Percentiles rank a stretch among this genome's conserved stretches.
Conservation (phyloP, 2,888 invertebrate genomes). For the Plagodis dolabraria region DNA sequence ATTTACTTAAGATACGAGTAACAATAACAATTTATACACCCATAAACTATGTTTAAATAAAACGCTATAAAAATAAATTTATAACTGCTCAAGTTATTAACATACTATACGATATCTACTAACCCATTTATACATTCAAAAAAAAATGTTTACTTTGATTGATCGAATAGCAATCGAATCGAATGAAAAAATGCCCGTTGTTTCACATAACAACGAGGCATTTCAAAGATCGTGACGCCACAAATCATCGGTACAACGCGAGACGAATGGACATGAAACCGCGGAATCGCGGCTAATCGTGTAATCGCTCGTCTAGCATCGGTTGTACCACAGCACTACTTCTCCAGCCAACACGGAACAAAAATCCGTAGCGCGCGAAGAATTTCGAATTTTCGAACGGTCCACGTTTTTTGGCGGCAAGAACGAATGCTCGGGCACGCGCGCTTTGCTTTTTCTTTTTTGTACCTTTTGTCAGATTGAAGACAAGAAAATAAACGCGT, state of each 20-base stretch:
- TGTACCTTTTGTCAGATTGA: conserved; percentile 46
- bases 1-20: too few relatives aligned
- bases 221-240: conserved; percentile 63
- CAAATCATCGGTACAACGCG: conserved; percentile 66
- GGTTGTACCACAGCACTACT: conserved; percentile 41
- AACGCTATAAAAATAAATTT: too few relatives aligned
- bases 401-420: conserved; percentile 76
- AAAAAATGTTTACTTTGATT: conserved; percentile 24
- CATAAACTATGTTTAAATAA: too few relatives aligned
- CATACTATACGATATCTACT: too few relatives aligned
- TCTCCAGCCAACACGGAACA: conserved; percentile 36
- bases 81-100: too few relatives aligned
- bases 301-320: conserved; percentile 51
- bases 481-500: conserved; percentile 54
- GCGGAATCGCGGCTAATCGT: conserved; percentile 59
- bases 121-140: too few relatives aligned
- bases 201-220: conserved; percentile 54
- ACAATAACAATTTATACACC: too few relatives aligned
- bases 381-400: conserved; percentile 63
- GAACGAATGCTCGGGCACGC: conserved; percentile 75
- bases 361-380: conserved; percentile 70
- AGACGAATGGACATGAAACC: conserved; percentile 70
- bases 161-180: conserved; percentile 34
- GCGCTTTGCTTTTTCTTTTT: conserved; percentile 54
- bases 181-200: conserved; percentile 42